Evolutionary conservation across 2,888 invertebrate species (phyloP).

Genomic region (Caenorhabditis zanzibari): DNA sequence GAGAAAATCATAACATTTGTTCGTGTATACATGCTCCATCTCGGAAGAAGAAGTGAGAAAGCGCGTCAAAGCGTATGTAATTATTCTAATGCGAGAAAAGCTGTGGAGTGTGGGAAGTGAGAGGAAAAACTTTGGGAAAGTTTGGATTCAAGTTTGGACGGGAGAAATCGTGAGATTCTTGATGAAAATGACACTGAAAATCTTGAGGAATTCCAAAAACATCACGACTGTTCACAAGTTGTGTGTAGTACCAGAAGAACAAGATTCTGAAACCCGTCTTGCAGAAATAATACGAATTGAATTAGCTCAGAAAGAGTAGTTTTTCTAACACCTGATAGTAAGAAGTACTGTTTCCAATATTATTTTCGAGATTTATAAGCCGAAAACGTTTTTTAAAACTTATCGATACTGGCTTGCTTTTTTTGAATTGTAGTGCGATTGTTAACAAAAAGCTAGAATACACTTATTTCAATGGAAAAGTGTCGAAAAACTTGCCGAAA

Average conservation of each 20-base stretch:
- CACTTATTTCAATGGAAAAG: slow-evolving; percentile 26
- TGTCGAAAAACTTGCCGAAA: slow-evolving; percentile 39
- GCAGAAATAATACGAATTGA: too few relatives aligned
- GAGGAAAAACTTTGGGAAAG: not conserved
- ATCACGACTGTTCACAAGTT: too few relatives aligned
- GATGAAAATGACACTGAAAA: not conserved
- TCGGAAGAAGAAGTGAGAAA: slow-evolving; percentile 29
- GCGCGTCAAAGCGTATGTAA: slow-evolving; percentile 53
- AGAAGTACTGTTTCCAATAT: too few relatives aligned
- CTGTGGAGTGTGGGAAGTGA: slow-evolving; percentile 8
- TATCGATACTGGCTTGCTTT: not conserved
- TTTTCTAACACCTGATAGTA: too few relatives aligned
- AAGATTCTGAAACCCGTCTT: not conserved
- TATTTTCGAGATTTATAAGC: too few relatives aligned
- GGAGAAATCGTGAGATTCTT: not conserved
- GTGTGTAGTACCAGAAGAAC: too few relatives aligned
- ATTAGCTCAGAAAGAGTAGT: too few relatives aligned
- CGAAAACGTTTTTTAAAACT: too few relatives aligned
- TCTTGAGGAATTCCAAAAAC: not conserved
- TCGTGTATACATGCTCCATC: slow-evolving; percentile 25
- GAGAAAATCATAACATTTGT: slow-evolving; percentile 57
- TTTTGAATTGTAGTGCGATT: slow-evolving; percentile 11
- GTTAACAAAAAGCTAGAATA: not conserved
- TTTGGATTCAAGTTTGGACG: not conserved
- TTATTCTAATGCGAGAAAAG: slow-evolving; percentile 54